phyloP scores from a whole-genome alignment of 2,797 vertebrate genomes.

The Premnoplex brunnescens region DNA sequence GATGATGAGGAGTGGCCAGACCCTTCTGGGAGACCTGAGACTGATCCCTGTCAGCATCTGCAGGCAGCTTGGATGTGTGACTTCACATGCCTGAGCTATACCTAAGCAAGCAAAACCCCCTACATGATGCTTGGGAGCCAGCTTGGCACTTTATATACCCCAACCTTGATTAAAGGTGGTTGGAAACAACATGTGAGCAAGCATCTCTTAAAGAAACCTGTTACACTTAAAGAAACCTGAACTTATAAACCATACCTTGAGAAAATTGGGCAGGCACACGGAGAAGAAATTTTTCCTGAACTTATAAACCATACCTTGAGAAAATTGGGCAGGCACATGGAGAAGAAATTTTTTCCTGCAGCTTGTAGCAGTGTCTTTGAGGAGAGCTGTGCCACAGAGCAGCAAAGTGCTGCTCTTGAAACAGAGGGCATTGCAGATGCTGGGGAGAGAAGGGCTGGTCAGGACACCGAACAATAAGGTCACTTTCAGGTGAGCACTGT shows the following conservation, averaged over 20 bases:
- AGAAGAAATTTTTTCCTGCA: background rate
- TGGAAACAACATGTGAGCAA: background rate
- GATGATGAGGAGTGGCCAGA: background rate
- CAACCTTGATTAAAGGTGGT: background rate
- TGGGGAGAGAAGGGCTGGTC: rapidly evolving
- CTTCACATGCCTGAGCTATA: background rate
- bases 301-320: background rate
- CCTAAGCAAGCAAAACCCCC: background rate
- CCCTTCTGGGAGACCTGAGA: background rate
- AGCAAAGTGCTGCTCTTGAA: background rate
- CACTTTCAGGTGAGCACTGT: background rate
- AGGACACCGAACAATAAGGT: background rate
- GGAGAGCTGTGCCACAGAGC: background rate
- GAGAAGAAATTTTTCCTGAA: background rate
- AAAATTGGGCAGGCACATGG: background rate
- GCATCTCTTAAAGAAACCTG: background rate
- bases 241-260: background rate
- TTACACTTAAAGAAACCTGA: background rate
- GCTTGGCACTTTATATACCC: background rate
- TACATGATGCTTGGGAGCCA: background rate
- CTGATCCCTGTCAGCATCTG: background rate
- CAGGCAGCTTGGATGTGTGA: background rate
- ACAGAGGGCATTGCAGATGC: background rate
- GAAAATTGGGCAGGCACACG: background rate
- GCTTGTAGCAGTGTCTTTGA: background rate